phyloP scores from a whole-genome alignment of 2,113 vertebrate species.

The Cottus gobio region DNA sequence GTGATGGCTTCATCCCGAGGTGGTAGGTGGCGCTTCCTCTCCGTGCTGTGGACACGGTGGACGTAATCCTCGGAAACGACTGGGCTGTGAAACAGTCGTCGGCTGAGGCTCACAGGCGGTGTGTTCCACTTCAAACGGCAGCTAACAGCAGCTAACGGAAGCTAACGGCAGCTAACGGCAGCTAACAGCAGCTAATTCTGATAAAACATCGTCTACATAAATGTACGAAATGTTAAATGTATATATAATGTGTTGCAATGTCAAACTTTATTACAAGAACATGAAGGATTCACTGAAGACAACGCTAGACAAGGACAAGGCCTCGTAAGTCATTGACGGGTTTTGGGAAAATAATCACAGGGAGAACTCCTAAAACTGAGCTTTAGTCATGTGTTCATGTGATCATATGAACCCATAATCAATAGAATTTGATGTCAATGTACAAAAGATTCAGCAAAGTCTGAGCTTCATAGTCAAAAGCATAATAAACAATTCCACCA shows the following conservation, averaged over 20 bases:
- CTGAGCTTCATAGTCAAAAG: too few species aligned
- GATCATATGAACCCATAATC: too few species aligned
- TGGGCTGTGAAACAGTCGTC: slow-evolving; percentile 18
- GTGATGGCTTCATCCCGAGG: slow-evolving; percentile 69
- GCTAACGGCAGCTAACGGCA: neutral
- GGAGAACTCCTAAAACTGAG: too few species aligned
- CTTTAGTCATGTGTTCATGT: too few species aligned
- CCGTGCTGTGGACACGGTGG: slow-evolving; percentile 39
- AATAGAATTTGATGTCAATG: too few species aligned
- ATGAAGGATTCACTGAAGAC: neutral
- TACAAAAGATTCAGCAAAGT: too few species aligned
- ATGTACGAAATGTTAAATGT: neutral
- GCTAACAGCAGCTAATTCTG: too few species aligned
- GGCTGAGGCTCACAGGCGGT: neutral
- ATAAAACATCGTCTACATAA: neutral
- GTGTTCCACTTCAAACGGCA: neutral
- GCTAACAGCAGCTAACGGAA: too few species aligned
- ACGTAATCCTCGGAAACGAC: slow-evolving; percentile 32
- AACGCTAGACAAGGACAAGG: neutral
- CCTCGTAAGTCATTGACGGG: neutral
- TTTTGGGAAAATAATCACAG: neutral
- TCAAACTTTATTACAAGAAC: neutral
- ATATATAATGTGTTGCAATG: neutral
- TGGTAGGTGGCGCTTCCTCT: slow-evolving; percentile 51
- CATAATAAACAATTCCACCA: too few species aligned